Percentiles rank a stretch among this genome's conserved stretches.
phyloP scores from a whole-genome alignment of 2,113 vertebrate genomes.

The Seriola dumerili region DNA sequence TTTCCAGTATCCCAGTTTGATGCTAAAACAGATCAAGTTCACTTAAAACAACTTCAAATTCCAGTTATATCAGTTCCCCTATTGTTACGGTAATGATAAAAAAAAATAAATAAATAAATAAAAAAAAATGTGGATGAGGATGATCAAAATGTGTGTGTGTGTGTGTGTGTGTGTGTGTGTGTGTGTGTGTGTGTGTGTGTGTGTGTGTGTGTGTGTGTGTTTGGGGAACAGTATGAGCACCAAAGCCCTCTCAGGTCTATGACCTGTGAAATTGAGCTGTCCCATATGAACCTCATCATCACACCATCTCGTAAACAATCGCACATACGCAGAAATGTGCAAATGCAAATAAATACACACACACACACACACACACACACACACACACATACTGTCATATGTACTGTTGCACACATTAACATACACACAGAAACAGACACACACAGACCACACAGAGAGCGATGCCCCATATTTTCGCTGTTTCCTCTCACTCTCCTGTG shows the following conservation, averaged over 20 bases:
- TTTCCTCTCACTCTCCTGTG: constrained; percentile 39
- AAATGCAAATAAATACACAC: not conserved
- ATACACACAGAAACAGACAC: not conserved
- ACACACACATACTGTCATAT: not conserved
- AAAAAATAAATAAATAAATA: not conserved
- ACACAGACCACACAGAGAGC: not conserved
- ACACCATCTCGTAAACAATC: constrained; percentile 46
- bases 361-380: not conserved
- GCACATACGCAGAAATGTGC: constrained; percentile 15
- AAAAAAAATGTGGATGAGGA: not conserved
- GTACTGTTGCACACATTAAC: constrained; percentile 26
- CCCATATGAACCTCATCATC: constrained; percentile 51
- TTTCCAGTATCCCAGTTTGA: not conserved
- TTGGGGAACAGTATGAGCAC: not conserved
- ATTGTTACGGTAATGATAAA: not conserved
- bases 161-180: not conserved
- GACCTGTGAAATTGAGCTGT: constrained; percentile 48
- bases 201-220: not conserved
- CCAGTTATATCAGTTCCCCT: not conserved
- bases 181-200: not conserved
- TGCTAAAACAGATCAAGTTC: constrained; percentile 13
- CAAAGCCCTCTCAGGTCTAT: constrained; percentile 45
- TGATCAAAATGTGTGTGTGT: not conserved
- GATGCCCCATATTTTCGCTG: constrained; percentile 18
- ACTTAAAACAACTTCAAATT: constrained; percentile 6